These are phyloP conservation scores for Neosalanx taihuensis DNA, from an alignment of 2,797 vertebrate species.

Conservation along the genomic window DNA sequence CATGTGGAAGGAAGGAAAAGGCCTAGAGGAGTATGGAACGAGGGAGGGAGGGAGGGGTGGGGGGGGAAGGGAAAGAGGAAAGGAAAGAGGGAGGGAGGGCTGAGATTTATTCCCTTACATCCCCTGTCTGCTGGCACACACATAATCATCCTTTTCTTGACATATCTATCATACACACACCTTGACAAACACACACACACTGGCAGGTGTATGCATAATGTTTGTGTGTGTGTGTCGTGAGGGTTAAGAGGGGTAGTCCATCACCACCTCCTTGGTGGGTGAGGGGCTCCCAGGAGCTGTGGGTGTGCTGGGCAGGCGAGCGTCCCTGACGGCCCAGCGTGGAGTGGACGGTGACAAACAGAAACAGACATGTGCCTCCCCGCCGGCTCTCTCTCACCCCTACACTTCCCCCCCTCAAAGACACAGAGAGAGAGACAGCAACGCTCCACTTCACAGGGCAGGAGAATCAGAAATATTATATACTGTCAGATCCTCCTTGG, in stretches of 20 bases:
- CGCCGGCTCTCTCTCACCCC: constrained; percentile 34
- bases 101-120: constrained; percentile 14
- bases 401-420: constrained; percentile 37
- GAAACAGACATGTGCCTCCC: constrained; percentile 59
- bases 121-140: constrained; percentile 27
- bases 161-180: not conserved
- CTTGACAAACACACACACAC: constrained; percentile 3
- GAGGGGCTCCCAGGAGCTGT: constrained; percentile 54
- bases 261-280: not conserved
- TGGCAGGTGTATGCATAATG: not conserved
- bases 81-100: not conserved
- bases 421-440: constrained; percentile 42
- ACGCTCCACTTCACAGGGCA: constrained; percentile 34
- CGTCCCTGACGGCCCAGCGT: constrained; percentile 45
- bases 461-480: constrained; percentile 27
- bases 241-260: too few species aligned
- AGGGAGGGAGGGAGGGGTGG: constrained; percentile 14
- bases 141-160: not conserved
- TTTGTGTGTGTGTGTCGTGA: not conserved
- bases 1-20: constrained; percentile 43
- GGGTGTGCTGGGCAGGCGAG: constrained; percentile 27
- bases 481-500: constrained; percentile 16
- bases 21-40: constrained; percentile 17
- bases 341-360: constrained; percentile 59
- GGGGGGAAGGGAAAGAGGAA: constrained; percentile 2